phyloP scores from a whole-genome alignment of 2,113 vertebrate species.

The Centropristis striata region DNA sequence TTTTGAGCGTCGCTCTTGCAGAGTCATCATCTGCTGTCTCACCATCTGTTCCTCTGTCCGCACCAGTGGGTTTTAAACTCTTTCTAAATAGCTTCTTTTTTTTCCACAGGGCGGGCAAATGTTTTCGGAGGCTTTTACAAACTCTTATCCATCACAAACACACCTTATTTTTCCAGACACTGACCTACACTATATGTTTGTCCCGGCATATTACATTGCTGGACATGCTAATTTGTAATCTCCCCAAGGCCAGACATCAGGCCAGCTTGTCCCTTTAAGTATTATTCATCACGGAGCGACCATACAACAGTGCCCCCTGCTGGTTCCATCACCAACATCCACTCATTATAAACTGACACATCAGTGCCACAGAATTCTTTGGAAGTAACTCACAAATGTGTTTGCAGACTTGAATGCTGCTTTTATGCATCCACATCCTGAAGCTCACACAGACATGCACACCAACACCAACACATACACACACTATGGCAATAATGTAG shows the following conservation, averaged over 20 bases:
- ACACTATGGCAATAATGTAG: neutral
- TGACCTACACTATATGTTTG: constrained; percentile 19
- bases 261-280: neutral
- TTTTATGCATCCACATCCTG: neutral
- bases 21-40: constrained; percentile 71
- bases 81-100: constrained; percentile 31
- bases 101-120: neutral
- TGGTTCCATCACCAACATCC: constrained; percentile 33
- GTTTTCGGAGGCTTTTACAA: neutral
- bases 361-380: neutral
- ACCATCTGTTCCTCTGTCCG: constrained; percentile 65
- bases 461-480: constrained; percentile 5
- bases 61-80: constrained; percentile 59
- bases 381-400: neutral
- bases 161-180: neutral
- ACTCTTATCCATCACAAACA: constrained; percentile 3
- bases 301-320: constrained; percentile 83
- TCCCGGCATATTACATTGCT: neutral
- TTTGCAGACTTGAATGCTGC: neutral
- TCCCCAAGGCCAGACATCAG: constrained; percentile 18
- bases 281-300: constrained; percentile 12
- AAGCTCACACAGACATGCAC: constrained; percentile 3
- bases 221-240: constrained; percentile 12
- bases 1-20: constrained; percentile 60
- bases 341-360: neutral